phyloP scores from a whole-genome alignment of 2,113 vertebrate species.

The Hydropotes inermis region DNA sequence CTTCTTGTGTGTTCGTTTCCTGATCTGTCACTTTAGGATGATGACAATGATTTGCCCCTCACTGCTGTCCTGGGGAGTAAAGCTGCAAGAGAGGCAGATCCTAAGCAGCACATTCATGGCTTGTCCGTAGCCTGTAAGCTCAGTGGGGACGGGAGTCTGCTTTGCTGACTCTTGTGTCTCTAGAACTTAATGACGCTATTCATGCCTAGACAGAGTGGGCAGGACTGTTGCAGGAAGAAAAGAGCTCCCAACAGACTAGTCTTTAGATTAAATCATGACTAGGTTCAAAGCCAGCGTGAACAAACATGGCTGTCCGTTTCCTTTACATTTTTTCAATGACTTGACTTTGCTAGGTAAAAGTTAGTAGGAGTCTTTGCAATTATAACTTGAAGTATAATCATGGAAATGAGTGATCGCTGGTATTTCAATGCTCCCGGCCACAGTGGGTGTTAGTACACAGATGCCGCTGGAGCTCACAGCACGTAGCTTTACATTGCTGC shows the following conservation, averaged over 20 bases:
- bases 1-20: background rate
- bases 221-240: background rate
- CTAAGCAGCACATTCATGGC: fast-evolving
- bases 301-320: background rate
- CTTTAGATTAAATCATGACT: background rate
- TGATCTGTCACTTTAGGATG: background rate
- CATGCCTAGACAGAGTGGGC: background rate
- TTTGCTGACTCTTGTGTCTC: background rate
- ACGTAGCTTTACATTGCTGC: background rate
- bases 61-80: background rate
- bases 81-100: fast-evolving
- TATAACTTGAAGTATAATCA: background rate
- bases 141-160: background rate
- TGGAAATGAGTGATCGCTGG: background rate
- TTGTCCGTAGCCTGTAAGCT: background rate
- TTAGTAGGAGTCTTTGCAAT: background rate
- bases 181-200: background rate
- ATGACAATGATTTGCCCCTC: background rate
- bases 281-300: background rate
- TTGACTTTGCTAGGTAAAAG: background rate
- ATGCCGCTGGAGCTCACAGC: background rate
- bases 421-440: background rate
- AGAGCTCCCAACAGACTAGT: background rate
- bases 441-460: background rate
- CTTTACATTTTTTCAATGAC: background rate